These are phyloP conservation scores for Podarcis raffonei DNA, from an alignment of 2,113 vertebrate genomes.

Conservation along the genomic window DNA sequence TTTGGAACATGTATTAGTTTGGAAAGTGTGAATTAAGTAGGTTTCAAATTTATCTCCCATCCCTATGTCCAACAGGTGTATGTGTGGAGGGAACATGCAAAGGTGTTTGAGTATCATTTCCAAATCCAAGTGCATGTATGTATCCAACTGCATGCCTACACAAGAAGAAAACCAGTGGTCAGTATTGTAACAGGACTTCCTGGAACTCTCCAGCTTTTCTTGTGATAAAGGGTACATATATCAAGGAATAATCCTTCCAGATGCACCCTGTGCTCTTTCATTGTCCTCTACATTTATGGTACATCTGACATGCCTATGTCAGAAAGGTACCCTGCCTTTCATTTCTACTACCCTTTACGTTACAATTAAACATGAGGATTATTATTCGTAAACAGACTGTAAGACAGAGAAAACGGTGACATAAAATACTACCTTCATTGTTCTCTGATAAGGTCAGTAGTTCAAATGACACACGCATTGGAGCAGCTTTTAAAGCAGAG, in stretches of 20 bases:
- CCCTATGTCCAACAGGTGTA: too few species aligned
- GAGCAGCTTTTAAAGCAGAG: constrained; percentile 19
- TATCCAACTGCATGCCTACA: too few species aligned
- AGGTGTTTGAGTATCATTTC: too few species aligned
- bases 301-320: constrained; percentile 6
- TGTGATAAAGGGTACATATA: not conserved
- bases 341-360: constrained; percentile 32
- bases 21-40: too few species aligned
- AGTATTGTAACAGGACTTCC: too few species aligned
- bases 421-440: constrained; percentile 54
- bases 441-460: constrained; percentile 55
- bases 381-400: constrained; percentile 39
- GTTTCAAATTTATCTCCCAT: too few species aligned
- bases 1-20: too few species aligned
- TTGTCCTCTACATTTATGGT: not conserved
- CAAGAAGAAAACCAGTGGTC: too few species aligned
- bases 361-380: constrained; percentile 43
- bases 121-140: too few species aligned
- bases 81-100: too few species aligned
- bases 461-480: constrained; percentile 41
- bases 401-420: constrained; percentile 48
- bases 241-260: constrained; percentile 33
- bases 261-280: constrained; percentile 52
- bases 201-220: too few species aligned
- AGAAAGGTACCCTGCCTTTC: constrained; percentile 9